phyloP scores from a whole-genome alignment of 1,140 invertebrate genomes.

The Ectropis grisescens region DNA sequence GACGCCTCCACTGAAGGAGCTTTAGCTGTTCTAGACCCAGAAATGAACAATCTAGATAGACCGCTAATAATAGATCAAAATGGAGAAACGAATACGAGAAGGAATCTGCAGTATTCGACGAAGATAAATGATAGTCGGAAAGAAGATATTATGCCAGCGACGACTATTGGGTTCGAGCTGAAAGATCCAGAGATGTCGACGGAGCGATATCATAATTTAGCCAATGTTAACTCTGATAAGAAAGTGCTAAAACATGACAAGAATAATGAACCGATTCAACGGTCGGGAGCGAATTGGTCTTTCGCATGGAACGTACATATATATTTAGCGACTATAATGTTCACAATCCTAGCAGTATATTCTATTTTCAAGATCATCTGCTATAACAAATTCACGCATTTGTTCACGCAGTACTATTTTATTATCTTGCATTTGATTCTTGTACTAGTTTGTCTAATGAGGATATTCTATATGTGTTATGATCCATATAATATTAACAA shows the following conservation, averaged over 20 bases:
- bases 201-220: conserved; percentile 64
- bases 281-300: conserved; percentile 74
- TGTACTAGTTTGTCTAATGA: conserved; percentile 82
- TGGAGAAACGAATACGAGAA: conserved; percentile 63
- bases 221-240: conserved; percentile 63
- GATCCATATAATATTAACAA: conserved; percentile 89
- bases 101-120: conserved; percentile 64
- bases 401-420: conserved; percentile 87
- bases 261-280: conserved; percentile 39
- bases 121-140: conserved; percentile 42
- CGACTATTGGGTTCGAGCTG: conserved; percentile 54
- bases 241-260: conserved; percentile 58
- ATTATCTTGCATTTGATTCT: conserved; percentile 85
- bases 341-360: conserved; percentile 84
- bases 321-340: conserved; percentile 86
- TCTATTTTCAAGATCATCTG: conserved; percentile 86
- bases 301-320: conserved; percentile 92
- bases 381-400: conserved; percentile 84
- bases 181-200: conserved; percentile 65
- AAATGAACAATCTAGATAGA: conserved; percentile 69
- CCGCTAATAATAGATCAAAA: conserved; percentile 61
- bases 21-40: conserved; percentile 60
- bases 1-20: conserved; percentile 62
- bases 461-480: conserved; percentile 89
- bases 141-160: conserved; percentile 49